A percentile compares a stretch with the other conserved stretches of the same genome.
Conservation (phyloP, 2,113 vertebrate species). For the Cricetomys ansorgei region DNA sequence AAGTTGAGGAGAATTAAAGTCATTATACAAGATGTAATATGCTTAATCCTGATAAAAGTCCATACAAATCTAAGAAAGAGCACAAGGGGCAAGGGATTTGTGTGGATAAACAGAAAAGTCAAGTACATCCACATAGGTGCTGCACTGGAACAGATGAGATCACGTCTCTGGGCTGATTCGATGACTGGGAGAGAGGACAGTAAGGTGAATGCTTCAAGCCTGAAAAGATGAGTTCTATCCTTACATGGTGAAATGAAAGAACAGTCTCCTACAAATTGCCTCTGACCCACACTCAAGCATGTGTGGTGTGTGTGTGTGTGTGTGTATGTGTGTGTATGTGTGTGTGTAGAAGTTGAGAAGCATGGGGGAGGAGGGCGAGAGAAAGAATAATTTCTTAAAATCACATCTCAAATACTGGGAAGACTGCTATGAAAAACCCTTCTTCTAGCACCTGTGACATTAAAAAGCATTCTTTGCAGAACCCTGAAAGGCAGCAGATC, state of each 20-base stretch:
- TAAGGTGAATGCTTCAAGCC: neutral
- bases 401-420: conserved; percentile 16
- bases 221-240: neutral
- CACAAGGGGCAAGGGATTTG: neutral
- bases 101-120: conserved; percentile 8
- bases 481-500: neutral
- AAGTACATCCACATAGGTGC: neutral
- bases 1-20: neutral
- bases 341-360: neutral
- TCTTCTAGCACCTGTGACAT: neutral
- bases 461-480: conserved; percentile 30
- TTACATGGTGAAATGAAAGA: neutral
- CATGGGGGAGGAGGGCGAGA: neutral
- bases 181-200: too few relatives aligned
- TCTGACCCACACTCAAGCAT: neutral
- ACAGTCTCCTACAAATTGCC: neutral
- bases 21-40: neutral
- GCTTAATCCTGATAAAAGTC: neutral
- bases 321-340: neutral
- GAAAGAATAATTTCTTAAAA: neutral
- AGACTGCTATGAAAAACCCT: conserved; percentile 20
- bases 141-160: neutral
- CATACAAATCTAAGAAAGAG: neutral
- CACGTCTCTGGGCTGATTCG: neutral
- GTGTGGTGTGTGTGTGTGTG: neutral